A percentile compares a stretch with the other conserved stretches of the same genome.
phyloP scores from a whole-genome alignment of 2,888 invertebrate species.

The Podabrus alpinus region DNA sequence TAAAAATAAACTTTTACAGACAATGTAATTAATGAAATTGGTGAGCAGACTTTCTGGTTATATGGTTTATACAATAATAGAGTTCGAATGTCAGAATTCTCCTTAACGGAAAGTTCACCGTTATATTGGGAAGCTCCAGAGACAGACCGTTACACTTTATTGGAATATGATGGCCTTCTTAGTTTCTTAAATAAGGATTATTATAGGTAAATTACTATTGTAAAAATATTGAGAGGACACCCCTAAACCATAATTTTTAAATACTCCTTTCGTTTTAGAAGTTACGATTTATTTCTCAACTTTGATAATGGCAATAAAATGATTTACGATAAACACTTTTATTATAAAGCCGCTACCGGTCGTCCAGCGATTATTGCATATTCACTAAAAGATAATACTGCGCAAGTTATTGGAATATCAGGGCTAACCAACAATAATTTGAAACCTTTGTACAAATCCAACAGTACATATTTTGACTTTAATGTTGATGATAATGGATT shows the following conservation, averaged over 20 bases:
- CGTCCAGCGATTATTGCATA: slow-evolving; percentile 65
- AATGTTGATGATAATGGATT: too few species aligned
- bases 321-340: slow-evolving; percentile 88
- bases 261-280: not conserved
- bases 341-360: slow-evolving; percentile 76
- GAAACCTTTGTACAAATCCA: too few species aligned
- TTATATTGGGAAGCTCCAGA: not conserved
- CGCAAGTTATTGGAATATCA: slow-evolving; percentile 53
- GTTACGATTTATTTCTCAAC: slow-evolving; percentile 39
- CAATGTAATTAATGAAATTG: not conserved
- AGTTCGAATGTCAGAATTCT: not conserved
- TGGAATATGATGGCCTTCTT: slow-evolving; percentile 53
- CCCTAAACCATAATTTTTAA: not conserved
- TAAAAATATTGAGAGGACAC: not conserved
- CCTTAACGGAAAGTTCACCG: not conserved
- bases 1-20: not conserved
- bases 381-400: slow-evolving; percentile 63
- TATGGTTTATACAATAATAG: not conserved
- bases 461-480: too few species aligned
- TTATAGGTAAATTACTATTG: slow-evolving; percentile 52
- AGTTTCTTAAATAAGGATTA: slow-evolving; percentile 67
- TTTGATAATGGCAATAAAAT: slow-evolving; percentile 91
- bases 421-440: slow-evolving; percentile 59
- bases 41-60: too few species aligned
- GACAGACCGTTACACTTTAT: not conserved